phyloP scores from a whole-genome alignment of 2,888 invertebrate genomes.

The Drosophila yooni region DNA sequence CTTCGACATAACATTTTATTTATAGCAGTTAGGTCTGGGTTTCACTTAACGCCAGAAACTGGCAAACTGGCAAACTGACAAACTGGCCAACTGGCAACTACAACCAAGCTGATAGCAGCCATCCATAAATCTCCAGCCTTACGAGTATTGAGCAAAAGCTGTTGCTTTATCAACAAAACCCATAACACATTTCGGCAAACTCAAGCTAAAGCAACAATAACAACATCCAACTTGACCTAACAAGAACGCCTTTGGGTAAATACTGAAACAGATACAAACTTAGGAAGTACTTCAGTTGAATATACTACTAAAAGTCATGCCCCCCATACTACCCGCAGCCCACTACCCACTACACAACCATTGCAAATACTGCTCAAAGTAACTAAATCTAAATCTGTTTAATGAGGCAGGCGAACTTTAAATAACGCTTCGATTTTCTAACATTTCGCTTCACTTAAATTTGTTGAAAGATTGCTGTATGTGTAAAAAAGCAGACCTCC shows the following conservation, averaged over 20 bases:
- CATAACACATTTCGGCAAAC: constrained; percentile 43
- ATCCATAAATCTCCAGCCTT: constrained; percentile 65
- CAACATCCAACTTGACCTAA: neutral
- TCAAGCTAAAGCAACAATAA: constrained; percentile 14
- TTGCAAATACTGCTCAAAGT: neutral
- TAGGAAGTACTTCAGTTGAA: neutral
- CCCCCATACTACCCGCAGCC: neutral
- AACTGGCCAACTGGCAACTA: constrained; percentile 39
- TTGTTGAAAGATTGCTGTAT: neutral
- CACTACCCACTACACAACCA: neutral
- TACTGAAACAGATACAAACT: constrained; percentile 9
- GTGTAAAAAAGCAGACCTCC: neutral
- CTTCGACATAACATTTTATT: constrained; percentile 57
- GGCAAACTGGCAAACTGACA: constrained; percentile 23
- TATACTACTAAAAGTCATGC: constrained; percentile 9
- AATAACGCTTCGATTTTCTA: neutral
- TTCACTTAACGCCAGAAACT: constrained; percentile 41
- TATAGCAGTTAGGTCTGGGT: constrained; percentile 52
- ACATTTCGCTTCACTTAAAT: neutral
- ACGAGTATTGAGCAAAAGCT: constrained; percentile 64
- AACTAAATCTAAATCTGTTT: neutral
- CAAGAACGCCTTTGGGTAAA: constrained; percentile 16
- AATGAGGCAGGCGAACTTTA: neutral
- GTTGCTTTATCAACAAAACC: constrained; percentile 64
- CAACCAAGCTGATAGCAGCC: constrained; percentile 53